Base-by-base conservation (phyloP, 2,113 vertebrate species). In the Seriola dumerili region DNA sequence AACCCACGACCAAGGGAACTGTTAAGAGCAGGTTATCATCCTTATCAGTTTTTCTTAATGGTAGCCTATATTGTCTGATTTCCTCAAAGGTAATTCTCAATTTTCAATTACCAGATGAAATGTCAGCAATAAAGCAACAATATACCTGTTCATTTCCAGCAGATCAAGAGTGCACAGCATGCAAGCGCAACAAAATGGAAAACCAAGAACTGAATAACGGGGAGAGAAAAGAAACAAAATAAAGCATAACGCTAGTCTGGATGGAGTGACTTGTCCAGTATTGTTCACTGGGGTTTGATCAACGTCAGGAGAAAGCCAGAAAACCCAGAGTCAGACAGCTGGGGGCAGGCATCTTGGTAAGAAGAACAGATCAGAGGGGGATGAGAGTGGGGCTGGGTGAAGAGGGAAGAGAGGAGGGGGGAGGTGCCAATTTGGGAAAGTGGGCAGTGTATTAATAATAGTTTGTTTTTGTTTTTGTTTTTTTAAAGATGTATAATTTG, bases 291-390 rank as follows among this genome's bases (percentile, higher is more conserved):
- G 96, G 93, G 94, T 96, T 93, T 95, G 93, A 96, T 91, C 96
- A 95, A 96, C 96, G 94, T 63, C 95, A 97, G 95, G 88, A 92
- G 90, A 96, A 96, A 97, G 95, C 96, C 96, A 96, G 96, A 96
- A 96, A 97, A 96, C 96, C 96, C 92, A 87, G 96, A 97, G 97
- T 97, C 97, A 99, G 97, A 98, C 96, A 96, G 96, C 96, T 96
- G 91, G 89, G 90, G 91, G 91, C 87, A 72, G 86, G 69, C 77
- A 69, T 83, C 63, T 92, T 92, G 58, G 65, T 54, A 46, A 75
- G 73, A 83, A 32, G 71, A 86, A 70, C 57, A 77, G 48, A 46
- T 59, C 5, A 63, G 12, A 11, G 14, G 42, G 55, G 54, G 50
- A 38, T 87, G 79, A 52, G 21, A 74, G 72, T 58, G 64, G 70